phyloP scores from a whole-genome alignment of 2,797 vertebrate genomes.

The Crenuchus spilurus region DNA sequence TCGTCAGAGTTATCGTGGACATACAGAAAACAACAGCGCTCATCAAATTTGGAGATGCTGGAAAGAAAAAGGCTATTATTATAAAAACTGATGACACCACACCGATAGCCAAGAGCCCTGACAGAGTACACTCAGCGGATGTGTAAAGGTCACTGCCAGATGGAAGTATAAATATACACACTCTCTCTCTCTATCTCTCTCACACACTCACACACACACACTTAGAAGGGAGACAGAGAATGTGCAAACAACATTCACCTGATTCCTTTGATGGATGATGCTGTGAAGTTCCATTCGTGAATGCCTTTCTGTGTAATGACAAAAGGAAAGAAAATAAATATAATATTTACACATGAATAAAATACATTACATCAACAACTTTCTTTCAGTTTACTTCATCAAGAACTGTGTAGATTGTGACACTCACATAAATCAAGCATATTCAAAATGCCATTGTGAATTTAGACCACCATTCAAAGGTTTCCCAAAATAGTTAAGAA shows the following conservation, averaged over 20 bases:
- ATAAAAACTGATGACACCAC: neutral
- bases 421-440: neutral
- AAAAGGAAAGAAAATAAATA: neutral
- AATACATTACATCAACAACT: neutral
- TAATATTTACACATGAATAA: neutral
- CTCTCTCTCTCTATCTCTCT: neutral
- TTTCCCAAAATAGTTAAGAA: too few species aligned
- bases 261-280: constrained; percentile 92
- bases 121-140: neutral
- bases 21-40: constrained; percentile 95
- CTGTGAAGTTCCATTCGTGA: constrained; percentile 95
- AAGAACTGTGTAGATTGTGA: neutral
- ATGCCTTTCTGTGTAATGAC: constrained; percentile 84
- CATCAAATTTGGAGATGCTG: constrained; percentile 95
- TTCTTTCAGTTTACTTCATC: neutral
- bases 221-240: neutral
- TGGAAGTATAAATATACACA: neutral
- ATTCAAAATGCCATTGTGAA: too few species aligned
- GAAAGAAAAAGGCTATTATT: neutral
- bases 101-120: neutral
- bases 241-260: constrained; percentile 75
- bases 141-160: neutral
- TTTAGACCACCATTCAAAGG: too few species aligned
- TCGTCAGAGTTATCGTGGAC: constrained; percentile 94
- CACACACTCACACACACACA: constrained; percentile 16